Base-by-base conservation (phyloP, 2,888 invertebrate genomes). In the Arrhopalites spinosus region DNA sequence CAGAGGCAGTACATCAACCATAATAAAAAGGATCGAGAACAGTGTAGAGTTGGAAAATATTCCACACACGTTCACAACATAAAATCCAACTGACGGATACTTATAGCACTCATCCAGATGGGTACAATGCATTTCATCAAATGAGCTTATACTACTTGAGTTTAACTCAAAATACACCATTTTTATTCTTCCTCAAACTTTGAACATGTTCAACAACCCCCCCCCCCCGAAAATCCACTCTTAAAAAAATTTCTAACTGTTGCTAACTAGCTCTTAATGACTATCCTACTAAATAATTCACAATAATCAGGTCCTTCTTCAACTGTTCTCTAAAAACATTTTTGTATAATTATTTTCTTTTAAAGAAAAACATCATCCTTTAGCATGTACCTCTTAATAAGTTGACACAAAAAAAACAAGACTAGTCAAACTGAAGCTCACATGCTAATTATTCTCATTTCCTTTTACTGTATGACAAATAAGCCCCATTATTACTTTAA, bases 81-180 rank as follows among this genome's bases (percentile, higher is more conserved):
- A 59, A 59, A 59, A 59, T 59, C 59, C 59, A 59, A 59, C 59
- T 59, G 59, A 59, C 8, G 17, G n/a, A 59, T 25, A 20, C 27
- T 23, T 27, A 27, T 27, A 59, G n/a, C n/a, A n/a, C n/a, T n/a
- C n/a, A n/a, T n/a, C n/a, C 59, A 59, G 59, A 59, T 59, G 59
- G 59, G 59, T 27, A 59, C 59, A 59, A 59, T 59, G 59, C 59
- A 59, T 25, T 59, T 59, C 23, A 13, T 59, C 11, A 53, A 53
- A 53, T 53, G 59, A 59, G 25, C 13, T 36, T 36, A n/a, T n/a
- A n/a, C n/a, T n/a, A n/a, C n/a, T 11, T 59, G 59, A 59, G 59
- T 59, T 25, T 59, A 15, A 27, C 59, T 59, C 25, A 20, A 59
- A 59, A 23, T 27, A 27, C 25, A 13, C 59, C 25, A 13, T 23